Percentiles rank a stretch among this genome's conserved stretches.
Conservation (phyloP, 2,888 invertebrate genomes). For the Aricia artaxerxes region DNA sequence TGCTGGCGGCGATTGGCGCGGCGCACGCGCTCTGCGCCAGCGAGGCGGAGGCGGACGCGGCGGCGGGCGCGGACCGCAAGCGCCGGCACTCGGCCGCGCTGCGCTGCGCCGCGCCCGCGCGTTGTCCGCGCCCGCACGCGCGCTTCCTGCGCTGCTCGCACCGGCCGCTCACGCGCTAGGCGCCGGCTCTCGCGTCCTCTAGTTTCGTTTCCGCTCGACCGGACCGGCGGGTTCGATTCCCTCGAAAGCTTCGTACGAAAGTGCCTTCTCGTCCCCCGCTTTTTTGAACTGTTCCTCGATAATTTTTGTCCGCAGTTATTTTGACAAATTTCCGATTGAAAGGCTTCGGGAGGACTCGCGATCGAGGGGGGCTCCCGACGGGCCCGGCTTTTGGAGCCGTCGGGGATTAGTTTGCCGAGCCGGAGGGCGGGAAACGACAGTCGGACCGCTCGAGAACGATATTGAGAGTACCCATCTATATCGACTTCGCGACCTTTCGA, state of each 20-base stretch:
- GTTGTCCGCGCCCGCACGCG: slow-evolving; percentile 66
- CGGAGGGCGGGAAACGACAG: not conserved
- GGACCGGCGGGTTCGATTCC: slow-evolving; percentile 8
- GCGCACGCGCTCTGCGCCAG: slow-evolving; percentile 75
- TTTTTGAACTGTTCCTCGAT: slow-evolving; percentile 31
- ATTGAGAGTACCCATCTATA: not conserved
- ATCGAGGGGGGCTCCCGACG: slow-evolving; percentile 30
- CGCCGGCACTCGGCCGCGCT: slow-evolving; percentile 78
- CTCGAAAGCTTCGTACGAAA: slow-evolving; percentile 28
- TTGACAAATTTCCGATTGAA: slow-evolving; percentile 43
- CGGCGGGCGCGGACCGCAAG: slow-evolving; percentile 73
- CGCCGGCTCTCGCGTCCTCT: slow-evolving; percentile 9
- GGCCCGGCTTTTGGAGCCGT: not conserved
- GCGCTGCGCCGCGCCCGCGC: slow-evolving; percentile 48
- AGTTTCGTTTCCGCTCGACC: not conserved
- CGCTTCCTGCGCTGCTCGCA: slow-evolving; percentile 77
- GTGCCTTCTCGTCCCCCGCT: slow-evolving; percentile 25
- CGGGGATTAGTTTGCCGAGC: not conserved
- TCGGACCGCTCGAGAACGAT: slow-evolving; percentile 38
- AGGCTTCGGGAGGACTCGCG: slow-evolving; percentile 36
- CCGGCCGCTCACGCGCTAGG: slow-evolving; percentile 75
- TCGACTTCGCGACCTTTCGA: not conserved
- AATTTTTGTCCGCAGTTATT: slow-evolving; percentile 31
- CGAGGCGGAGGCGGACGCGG: slow-evolving; percentile 46
- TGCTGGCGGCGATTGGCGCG: slow-evolving; percentile 81